Percentiles rank a stretch among this genome's conserved stretches.
Conservation (phyloP, 2,113 vertebrate genomes). For the Thomomys bottae region DNA sequence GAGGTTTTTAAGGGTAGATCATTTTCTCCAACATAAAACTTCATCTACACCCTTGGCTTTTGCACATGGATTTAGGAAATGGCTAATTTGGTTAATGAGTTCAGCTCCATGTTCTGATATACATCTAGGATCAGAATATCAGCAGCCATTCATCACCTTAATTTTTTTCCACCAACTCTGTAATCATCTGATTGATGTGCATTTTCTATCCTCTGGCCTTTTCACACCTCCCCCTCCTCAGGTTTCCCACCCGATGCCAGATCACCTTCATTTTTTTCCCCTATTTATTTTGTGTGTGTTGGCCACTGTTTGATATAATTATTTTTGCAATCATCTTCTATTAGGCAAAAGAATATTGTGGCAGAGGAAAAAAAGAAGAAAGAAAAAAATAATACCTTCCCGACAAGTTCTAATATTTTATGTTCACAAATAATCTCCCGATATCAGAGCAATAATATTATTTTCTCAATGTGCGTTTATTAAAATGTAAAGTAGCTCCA, state of each 20-base stretch:
- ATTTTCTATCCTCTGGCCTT: constrained; percentile 73
- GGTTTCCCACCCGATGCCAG: constrained; percentile 79
- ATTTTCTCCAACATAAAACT: constrained; percentile 39
- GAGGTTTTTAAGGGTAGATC: not conserved
- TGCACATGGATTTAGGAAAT: constrained; percentile 58
- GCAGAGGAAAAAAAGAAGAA: constrained; percentile 76
- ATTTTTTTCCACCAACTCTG: constrained; percentile 64
- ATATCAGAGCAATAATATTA: constrained; percentile 83
- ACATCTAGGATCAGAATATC: constrained; percentile 51
- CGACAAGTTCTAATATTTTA: constrained; percentile 82
- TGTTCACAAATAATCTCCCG: constrained; percentile 85
- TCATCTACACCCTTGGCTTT: constrained; percentile 44
- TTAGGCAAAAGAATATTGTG: constrained; percentile 77
- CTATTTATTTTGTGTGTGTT: constrained; percentile 78
- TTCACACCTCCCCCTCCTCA: constrained; percentile 42
- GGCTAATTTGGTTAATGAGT: constrained; percentile 75
- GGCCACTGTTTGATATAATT: constrained; percentile 80
- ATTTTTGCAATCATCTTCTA: constrained; percentile 85
- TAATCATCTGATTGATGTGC: constrained; percentile 79
- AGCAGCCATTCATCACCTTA: constrained; percentile 63
- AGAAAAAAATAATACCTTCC: constrained; percentile 75
- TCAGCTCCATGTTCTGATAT: constrained; percentile 64
- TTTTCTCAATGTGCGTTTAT: constrained; percentile 83
- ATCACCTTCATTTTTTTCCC: constrained; percentile 82
- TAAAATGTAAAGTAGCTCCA: constrained; percentile 85